Evolutionary conservation across 2,888 invertebrate species (phyloP).

Genomic region (Spatulosminthurus flaviceps): DNA sequence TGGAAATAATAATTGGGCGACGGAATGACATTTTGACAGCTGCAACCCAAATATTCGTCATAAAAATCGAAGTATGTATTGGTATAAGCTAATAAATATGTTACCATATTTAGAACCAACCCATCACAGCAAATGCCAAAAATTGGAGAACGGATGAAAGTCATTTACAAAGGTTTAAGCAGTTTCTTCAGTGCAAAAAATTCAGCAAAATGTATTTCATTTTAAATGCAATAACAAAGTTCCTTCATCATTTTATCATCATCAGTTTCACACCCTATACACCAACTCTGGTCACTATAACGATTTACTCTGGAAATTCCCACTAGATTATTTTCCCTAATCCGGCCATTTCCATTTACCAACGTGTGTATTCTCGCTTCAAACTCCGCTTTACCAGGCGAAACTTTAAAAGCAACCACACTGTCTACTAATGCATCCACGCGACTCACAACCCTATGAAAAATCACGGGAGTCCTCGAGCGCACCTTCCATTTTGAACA

Average conservation of each 20-base stretch:
- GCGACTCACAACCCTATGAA: not conserved
- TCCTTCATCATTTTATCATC: slow-evolving; percentile 20
- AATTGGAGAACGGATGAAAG: no score
- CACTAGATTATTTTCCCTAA: no score
- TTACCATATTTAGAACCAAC: no score
- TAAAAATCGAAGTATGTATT: no score
- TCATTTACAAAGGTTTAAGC: no score
- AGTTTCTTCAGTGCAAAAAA: not conserved
- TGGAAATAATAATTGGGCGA: no score
- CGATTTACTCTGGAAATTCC: not conserved
- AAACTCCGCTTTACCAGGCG: not conserved
- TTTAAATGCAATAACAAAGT: not conserved
- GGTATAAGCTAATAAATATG: no score
- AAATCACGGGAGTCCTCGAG: not conserved
- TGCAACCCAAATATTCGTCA: no score
- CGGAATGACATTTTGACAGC: no score
- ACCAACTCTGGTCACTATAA: slow-evolving; percentile 18
- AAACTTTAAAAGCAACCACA: not conserved
- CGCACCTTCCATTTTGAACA: not conserved
- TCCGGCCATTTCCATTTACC: not conserved
- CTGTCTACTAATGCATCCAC: not conserved
- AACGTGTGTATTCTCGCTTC: not conserved
- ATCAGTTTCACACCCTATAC: slow-evolving; percentile 5
- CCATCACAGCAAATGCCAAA: no score
- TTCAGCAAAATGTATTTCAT: not conserved